These are phyloP conservation scores for Metaphire vulgaris DNA, from an alignment of 1,140 invertebrate genomes.

Conservation along the genomic window DNA sequence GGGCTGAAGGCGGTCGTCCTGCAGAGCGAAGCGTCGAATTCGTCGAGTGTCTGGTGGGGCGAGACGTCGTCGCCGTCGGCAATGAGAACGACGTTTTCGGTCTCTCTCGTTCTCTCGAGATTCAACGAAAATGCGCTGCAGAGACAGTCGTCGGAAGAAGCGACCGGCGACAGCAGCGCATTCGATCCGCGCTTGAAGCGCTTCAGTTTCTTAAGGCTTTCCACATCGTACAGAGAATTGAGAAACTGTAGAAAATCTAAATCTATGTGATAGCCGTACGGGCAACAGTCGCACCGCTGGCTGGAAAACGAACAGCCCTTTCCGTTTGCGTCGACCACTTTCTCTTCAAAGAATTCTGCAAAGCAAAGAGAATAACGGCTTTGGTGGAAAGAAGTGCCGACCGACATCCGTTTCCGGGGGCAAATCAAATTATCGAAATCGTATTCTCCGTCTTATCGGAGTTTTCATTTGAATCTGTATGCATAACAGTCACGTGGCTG, in stretches of 20 bases:
- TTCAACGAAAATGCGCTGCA: background rate
- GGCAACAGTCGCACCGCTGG: constrained; percentile 55
- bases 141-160: too few species aligned
- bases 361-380: too few species aligned
- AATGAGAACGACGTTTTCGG: background rate
- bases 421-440: too few species aligned
- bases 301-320: too few species aligned
- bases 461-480: too few species aligned
- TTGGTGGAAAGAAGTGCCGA: too few species aligned
- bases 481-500: too few species aligned
- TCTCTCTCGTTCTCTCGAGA: background rate
- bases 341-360: too few species aligned
- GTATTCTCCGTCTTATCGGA: too few species aligned
- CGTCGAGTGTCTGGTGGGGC: background rate
- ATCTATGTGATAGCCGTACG: constrained; percentile 86
- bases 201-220: background rate
- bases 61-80: background rate
- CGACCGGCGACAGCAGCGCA: background rate
- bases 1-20: background rate
- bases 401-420: too few species aligned
- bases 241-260: constrained; percentile 80
- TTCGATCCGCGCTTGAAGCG: background rate
- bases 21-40: background rate
- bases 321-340: too few species aligned
- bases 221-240: constrained; percentile 49